These are phyloP conservation scores for Danionella dracula DNA, from an alignment of 2,797 vertebrate species.

Conservation along the genomic window DNA sequence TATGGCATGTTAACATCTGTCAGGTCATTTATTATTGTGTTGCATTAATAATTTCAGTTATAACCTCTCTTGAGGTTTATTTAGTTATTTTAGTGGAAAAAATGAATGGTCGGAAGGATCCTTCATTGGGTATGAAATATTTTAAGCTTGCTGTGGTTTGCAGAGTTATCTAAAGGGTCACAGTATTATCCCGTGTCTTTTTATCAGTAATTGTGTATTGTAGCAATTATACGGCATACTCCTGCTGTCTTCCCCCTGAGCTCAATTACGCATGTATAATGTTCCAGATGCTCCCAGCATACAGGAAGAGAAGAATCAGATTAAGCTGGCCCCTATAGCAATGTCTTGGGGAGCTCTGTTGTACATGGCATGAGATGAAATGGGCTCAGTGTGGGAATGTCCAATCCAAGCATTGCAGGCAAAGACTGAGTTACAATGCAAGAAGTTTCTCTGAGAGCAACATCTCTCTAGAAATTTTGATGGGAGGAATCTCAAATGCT, in stretches of 20 bases:
- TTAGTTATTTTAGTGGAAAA: no score
- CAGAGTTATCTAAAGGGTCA: no score
- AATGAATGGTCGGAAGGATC: no score
- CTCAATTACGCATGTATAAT: conserved; percentile 16
- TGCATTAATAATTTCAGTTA: no score
- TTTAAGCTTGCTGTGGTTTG: no score
- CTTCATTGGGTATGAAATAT: no score
- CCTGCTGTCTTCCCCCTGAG: not conserved
- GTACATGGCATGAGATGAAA: conserved; percentile 43
- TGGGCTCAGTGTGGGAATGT: conserved; percentile 29
- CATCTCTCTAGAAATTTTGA: conserved; percentile 48
- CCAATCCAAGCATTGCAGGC: conserved; percentile 27
- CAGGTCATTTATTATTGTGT: no score
- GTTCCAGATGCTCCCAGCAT: conserved; percentile 30
- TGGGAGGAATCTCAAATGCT: conserved; percentile 34
- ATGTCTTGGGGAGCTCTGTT: conserved; percentile 38
- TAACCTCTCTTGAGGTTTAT: no score
- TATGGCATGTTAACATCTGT: no score
- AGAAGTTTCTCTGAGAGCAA: conserved; percentile 38
- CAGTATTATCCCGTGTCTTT: no score
- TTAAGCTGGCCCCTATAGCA: conserved; percentile 11
- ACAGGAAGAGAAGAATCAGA: conserved; percentile 33
- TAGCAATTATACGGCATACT: no score
- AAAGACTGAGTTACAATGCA: conserved; percentile 36
- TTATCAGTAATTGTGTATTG: no score